Evolutionary conservation across 2,797 vertebrate genomes (phyloP).

Genomic region (Urophycis tenuis): DNA sequence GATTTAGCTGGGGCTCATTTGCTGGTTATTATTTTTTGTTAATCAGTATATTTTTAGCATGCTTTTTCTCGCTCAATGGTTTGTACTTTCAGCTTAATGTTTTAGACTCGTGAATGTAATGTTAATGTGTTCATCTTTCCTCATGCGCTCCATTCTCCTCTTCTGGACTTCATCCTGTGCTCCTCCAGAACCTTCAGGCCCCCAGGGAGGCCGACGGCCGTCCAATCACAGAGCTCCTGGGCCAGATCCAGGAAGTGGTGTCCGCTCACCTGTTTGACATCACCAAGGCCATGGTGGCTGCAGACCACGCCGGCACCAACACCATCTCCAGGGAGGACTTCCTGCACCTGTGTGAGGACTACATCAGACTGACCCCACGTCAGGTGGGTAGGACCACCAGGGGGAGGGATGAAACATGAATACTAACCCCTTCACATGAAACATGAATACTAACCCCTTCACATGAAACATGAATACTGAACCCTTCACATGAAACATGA

Average conservation of each 20-base stretch:
- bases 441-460: too few species aligned
- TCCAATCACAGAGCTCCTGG: slow-evolving; percentile 35
- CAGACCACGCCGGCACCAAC: slow-evolving; percentile 48
- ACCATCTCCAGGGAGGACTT: slow-evolving; percentile 62
- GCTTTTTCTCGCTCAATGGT: slow-evolving; percentile 39
- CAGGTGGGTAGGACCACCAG: slow-evolving; percentile 48
- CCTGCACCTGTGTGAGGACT: slow-evolving; percentile 53
- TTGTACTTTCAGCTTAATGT: slow-evolving; percentile 35
- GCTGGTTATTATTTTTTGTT: too few species aligned
- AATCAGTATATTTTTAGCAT: background rate
- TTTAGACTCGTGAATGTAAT: background rate
- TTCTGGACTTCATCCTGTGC: too few species aligned
- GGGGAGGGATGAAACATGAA: background rate
- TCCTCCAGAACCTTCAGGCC: background rate
- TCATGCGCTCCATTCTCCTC: too few species aligned
- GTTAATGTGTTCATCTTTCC: too few species aligned
- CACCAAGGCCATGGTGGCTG: slow-evolving; percentile 52
- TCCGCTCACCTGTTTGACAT: slow-evolving; percentile 38
- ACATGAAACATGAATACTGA: too few species aligned
- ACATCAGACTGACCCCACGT: slow-evolving; percentile 67
- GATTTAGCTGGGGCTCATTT: too few species aligned
- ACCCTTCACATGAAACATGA: too few species aligned
- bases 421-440: too few species aligned
- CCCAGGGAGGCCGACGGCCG: slow-evolving; percentile 35
- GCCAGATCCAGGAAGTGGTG: slow-evolving; percentile 38